Base-by-base conservation (phyloP, 2,888 invertebrate species). In the Amiota mariae region DNA sequence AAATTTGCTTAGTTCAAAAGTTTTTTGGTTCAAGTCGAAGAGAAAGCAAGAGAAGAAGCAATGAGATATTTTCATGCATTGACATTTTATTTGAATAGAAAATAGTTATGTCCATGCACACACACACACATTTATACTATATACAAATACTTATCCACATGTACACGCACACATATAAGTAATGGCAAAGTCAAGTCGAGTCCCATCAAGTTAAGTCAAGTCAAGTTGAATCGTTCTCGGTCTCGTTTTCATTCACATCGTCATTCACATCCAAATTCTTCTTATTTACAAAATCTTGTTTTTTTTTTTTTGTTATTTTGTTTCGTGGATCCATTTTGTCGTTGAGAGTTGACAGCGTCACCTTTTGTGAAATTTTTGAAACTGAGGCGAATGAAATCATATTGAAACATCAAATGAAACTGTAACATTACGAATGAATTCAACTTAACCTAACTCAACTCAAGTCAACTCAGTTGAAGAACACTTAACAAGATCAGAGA, bases 401-500 rank as follows among this genome's bases (percentile, higher is more conserved):
- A 36, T 6, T 6, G 36, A 36, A 36, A 36, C 36, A 36, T 2
- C 36, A 36, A 36, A 36, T 36, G 36, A 36, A 36, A 36, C 36
- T 36, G 36, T 36, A 4, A 36, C 36, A 36, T 36, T 36, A 36
- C 36, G 36, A 15, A 18, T 18, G 18, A n/a, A 59, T 20, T n/a
- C 20, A n/a, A 18, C 15, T 57, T 18, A 15, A 10, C 57, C 18
- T 18, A 57, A 18, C 15, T 18, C 15, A 57, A 57, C 57, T 51
- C n/a, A 51, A n/a, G 1, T 51, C 54, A 51, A 10, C 18, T 8
- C 57, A 59, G 18, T 15, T 51, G 67, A 51, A 68, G 67, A 18
- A 24, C 24, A 54, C 51, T 51, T 68, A 68, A 68, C 67, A 68
- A 68, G 67, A 68, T 68, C 67, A 54, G 67, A 68, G 20, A 20